These are phyloP conservation scores for Liparis tanakae DNA, from an alignment of 2,797 vertebrate species.

Conservation along the genomic window DNA sequence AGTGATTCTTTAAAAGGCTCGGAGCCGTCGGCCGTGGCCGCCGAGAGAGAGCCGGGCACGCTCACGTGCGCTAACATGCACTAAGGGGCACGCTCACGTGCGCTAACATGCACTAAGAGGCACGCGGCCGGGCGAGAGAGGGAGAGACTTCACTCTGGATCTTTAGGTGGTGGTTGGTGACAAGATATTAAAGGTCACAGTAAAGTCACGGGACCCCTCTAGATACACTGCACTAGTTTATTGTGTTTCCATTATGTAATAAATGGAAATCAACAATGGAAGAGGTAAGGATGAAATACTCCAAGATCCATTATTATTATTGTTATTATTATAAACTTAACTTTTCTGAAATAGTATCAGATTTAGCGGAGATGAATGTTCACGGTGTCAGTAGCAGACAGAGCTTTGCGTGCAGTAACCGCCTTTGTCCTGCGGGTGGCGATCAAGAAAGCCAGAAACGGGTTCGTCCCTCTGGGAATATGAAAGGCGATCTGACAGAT, in stretches of 20 bases:
- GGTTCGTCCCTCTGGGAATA: constrained; percentile 1
- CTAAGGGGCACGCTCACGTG: background rate
- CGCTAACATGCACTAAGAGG: background rate
- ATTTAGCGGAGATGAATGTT: background rate
- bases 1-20: background rate
- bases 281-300: background rate
- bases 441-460: background rate
- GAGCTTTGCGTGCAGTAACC: too few species aligned
- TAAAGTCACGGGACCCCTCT: background rate
- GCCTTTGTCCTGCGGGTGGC: too few species aligned
- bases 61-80: too few species aligned
- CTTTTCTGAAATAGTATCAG: background rate
- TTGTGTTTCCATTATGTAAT: background rate
- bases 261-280: background rate
- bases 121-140: too few species aligned
- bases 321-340: background rate
- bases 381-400: background rate
- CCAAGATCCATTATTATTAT: background rate
- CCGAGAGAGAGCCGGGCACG: too few species aligned
- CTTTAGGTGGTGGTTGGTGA: too few species aligned
- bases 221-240: background rate
- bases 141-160: too few species aligned
- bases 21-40: too few species aligned
- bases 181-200: background rate
- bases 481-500: background rate